Evolutionary conservation across 2,797 vertebrate genomes (phyloP).

Genomic region (Sorex maritimensis): DNA sequence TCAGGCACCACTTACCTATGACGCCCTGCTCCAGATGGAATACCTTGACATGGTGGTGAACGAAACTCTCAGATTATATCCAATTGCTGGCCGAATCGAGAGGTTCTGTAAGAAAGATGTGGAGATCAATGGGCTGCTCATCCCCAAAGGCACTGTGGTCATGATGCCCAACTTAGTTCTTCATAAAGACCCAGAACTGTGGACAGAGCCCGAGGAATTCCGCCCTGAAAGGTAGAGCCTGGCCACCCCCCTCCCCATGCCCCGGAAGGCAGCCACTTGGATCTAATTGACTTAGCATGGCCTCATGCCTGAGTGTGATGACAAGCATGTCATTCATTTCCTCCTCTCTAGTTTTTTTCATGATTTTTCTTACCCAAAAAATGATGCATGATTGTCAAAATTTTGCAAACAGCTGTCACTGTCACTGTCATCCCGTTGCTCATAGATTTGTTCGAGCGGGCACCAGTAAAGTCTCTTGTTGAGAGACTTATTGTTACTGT

Average conservation of each 20-base stretch:
- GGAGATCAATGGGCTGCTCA: slow-evolving; percentile 88
- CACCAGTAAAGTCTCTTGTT: too few species aligned
- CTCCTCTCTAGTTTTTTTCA: not conserved
- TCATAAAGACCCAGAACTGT: slow-evolving; percentile 81
- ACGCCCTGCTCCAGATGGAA: slow-evolving; percentile 87
- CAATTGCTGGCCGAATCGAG: slow-evolving; percentile 86
- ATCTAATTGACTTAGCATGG: not conserved
- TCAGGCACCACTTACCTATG: slow-evolving; percentile 87
- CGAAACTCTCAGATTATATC: slow-evolving; percentile 88
- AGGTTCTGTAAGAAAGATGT: slow-evolving; percentile 88
- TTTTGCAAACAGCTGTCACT: too few species aligned
- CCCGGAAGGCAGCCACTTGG: not conserved
- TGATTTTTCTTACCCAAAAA: too few species aligned
- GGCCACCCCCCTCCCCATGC: too few species aligned
- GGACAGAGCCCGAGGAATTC: slow-evolving; percentile 90
- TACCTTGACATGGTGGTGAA: slow-evolving; percentile 90
- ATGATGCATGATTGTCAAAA: too few species aligned
- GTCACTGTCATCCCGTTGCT: too few species aligned
- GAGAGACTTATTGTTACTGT: too few species aligned
- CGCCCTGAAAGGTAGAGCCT: slow-evolving; percentile 90
- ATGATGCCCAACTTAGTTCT: slow-evolving; percentile 76
- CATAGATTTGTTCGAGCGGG: too few species aligned
- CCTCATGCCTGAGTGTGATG: too few species aligned
- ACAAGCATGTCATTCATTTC: not conserved
- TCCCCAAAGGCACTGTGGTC: slow-evolving; percentile 87